These are phyloP conservation scores for Antechinus flavipes DNA, from an alignment of 2,113 vertebrate species.

Conservation along the genomic window DNA sequence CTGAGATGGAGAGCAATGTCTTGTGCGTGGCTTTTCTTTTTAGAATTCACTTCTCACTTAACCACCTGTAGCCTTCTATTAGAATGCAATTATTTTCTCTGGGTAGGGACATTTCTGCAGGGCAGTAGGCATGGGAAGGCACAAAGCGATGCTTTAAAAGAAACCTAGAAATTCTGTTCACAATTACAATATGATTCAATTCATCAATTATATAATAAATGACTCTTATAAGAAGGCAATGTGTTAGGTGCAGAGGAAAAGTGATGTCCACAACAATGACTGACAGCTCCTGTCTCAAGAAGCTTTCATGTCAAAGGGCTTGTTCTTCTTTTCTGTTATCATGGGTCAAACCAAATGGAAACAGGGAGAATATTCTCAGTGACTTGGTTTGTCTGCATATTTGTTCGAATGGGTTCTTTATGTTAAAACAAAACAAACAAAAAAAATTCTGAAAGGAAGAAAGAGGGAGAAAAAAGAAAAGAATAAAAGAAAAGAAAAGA, in stretches of 20 bases:
- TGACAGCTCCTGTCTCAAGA: background rate
- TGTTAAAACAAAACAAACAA: background rate
- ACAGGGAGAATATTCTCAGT: background rate
- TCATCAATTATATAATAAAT: background rate
- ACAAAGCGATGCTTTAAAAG: background rate
- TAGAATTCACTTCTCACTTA: background rate
- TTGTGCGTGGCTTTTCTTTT: background rate
- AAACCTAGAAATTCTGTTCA: background rate
- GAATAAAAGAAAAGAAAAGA: background rate
- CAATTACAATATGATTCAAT: background rate
- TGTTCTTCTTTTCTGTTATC: background rate
- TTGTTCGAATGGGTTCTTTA: background rate
- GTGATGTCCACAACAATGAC: background rate
- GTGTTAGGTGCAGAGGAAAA: background rate
- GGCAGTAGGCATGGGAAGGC: background rate
- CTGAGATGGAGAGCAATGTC: background rate
- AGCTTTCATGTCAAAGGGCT: background rate
- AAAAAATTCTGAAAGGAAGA: background rate
- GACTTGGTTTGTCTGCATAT: background rate
- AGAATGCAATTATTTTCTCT: background rate
- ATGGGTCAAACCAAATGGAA: background rate
- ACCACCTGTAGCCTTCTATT: background rate
- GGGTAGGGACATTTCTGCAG: background rate
- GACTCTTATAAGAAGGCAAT: background rate
- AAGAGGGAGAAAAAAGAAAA: too few relatives aligned